These are phyloP conservation scores for Caenorhabditis wallacei DNA, from an alignment of 2,888 invertebrate genomes.

Conservation along the genomic window DNA sequence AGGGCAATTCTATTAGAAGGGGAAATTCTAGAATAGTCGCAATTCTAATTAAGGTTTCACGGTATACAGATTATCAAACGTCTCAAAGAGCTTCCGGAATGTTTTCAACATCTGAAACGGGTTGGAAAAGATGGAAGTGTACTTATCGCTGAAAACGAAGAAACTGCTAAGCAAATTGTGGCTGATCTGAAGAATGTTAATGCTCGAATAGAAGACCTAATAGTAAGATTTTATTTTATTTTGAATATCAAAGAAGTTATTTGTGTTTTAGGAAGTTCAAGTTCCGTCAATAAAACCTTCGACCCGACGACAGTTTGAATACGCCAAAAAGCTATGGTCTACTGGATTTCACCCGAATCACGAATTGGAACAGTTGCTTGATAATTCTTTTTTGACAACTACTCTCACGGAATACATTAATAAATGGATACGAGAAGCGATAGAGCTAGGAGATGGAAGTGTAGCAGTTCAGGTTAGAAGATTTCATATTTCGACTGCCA, in stretches of 20 bases:
- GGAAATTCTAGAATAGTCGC: too few relatives aligned
- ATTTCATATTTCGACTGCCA: not conserved
- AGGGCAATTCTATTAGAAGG: too few relatives aligned
- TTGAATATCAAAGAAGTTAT: not conserved
- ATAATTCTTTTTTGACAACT: constrained; percentile 37
- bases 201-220: constrained; percentile 14
- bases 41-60: too few relatives aligned
- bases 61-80: constrained; percentile 51
- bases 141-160: constrained; percentile 21
- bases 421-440: constrained; percentile 46
- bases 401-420: constrained; percentile 28
- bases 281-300: constrained; percentile 54
- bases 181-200: not conserved
- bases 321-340: constrained; percentile 51
- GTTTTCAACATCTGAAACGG: constrained; percentile 57
- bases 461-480: constrained; percentile 60
- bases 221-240: constrained; percentile 5
- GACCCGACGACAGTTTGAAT: constrained; percentile 51
- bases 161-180: constrained; percentile 26
- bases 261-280: constrained; percentile 21
- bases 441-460: constrained; percentile 45
- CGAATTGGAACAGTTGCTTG: constrained; percentile 50
- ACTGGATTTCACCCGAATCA: constrained; percentile 57
- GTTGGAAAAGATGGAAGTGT: constrained; percentile 61
- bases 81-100: constrained; percentile 46